Conservation (phyloP, 2,888 invertebrate genomes). For the Chelonus formosanus region DNA sequence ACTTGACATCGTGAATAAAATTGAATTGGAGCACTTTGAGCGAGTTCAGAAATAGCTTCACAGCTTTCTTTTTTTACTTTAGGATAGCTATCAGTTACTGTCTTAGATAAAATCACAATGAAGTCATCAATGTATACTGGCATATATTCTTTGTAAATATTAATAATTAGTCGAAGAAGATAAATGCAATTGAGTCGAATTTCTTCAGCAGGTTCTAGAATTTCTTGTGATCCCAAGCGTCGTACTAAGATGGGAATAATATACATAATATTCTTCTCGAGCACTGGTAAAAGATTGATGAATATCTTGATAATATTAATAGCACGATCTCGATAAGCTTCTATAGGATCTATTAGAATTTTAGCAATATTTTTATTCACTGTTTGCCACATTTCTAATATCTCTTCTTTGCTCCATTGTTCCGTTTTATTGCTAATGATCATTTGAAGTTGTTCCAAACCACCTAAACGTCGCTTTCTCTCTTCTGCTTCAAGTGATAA, state of each 20-base stretch:
- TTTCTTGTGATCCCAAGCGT: constrained; percentile 80
- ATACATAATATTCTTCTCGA: constrained; percentile 79
- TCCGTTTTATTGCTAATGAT: constrained; percentile 64
- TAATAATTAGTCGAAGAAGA: constrained; percentile 74
- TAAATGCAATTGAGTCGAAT: constrained; percentile 76
- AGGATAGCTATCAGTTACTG: constrained; percentile 80
- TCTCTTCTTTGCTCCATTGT: constrained; percentile 53
- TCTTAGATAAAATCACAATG: constrained; percentile 76
- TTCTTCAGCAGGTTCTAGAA: constrained; percentile 81
- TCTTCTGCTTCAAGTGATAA: constrained; percentile 70
- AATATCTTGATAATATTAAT: constrained; percentile 70
- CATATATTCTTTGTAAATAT: constrained; percentile 71
- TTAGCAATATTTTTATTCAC: constrained; percentile 65
- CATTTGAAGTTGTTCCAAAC: constrained; percentile 68
- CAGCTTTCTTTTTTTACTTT: constrained; percentile 84
- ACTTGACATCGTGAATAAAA: constrained; percentile 81
- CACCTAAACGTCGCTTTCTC: constrained; percentile 69
- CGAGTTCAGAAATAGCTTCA: constrained; percentile 74
- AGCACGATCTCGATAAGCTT: constrained; percentile 72
- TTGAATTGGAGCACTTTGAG: constrained; percentile 72
- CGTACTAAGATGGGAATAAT: constrained; percentile 79
- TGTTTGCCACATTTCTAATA: constrained; percentile 64
- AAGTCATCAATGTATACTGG: constrained; percentile 80
- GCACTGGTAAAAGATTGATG: constrained; percentile 69
- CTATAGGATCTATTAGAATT: constrained; percentile 69